Evolutionary conservation across 2,113 vertebrate genomes (phyloP).

Genomic region (Vulpes ferrilata): DNA sequence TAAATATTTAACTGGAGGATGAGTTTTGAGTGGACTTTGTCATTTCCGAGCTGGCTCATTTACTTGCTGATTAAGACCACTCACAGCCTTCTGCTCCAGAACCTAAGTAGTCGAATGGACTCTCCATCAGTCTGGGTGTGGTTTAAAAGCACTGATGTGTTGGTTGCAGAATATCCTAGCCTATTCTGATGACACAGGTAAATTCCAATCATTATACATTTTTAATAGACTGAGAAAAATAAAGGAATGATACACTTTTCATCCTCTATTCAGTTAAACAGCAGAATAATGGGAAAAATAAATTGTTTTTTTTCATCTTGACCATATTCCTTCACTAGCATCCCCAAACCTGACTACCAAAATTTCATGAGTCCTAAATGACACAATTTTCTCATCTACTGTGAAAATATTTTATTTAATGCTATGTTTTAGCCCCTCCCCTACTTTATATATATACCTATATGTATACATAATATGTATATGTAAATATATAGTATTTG

Average conservation of each 20-base stretch:
- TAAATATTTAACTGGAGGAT: neutral
- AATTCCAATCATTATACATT: neutral
- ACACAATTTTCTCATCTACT: neutral
- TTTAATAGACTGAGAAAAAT: neutral
- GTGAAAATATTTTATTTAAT: neutral
- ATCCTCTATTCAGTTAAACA: neutral
- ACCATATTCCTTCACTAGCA: neutral
- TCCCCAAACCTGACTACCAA: neutral
- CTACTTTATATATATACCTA: neutral
- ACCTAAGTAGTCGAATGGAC: neutral
- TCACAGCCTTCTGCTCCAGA: neutral
- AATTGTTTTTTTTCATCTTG: neutral
- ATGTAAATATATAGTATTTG: neutral
- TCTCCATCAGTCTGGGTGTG: neutral
- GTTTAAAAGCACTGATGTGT: fast-evolving
- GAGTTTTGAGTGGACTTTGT: neutral
- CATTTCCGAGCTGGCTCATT: neutral
- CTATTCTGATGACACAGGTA: neutral
- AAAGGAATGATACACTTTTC: neutral
- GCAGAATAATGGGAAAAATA: neutral
- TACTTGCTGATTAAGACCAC: neutral
- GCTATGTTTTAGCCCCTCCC: neutral
- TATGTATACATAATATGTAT: neutral
- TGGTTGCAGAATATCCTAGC: fast-evolving
- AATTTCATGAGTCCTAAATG: neutral